Conservation (phyloP, 2,888 invertebrate species). For the Beris morrisii region DNA sequence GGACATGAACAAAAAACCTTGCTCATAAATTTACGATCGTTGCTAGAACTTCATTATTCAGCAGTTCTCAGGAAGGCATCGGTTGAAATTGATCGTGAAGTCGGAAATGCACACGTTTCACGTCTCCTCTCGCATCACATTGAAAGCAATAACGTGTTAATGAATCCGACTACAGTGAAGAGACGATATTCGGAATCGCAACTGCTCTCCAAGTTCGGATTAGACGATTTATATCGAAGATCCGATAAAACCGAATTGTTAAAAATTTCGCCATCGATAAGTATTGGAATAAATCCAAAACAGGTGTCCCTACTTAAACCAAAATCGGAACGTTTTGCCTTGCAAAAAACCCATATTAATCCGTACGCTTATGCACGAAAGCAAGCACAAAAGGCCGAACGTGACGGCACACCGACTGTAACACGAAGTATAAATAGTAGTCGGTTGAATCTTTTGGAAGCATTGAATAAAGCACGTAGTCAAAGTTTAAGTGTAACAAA, state of each 20-base stretch:
- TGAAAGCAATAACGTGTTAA: slow-evolving; percentile 44
- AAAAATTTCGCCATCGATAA: neutral
- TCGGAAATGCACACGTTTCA: slow-evolving; percentile 46
- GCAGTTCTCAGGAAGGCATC: slow-evolving; percentile 40
- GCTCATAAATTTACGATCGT: slow-evolving; percentile 46
- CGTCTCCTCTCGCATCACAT: slow-evolving; percentile 45
- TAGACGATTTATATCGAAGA: slow-evolving; percentile 11
- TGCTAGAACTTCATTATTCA: slow-evolving; percentile 46
- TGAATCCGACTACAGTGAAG: slow-evolving; percentile 46
- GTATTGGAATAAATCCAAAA: slow-evolving; percentile 4
- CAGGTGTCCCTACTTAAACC: slow-evolving; percentile 42
- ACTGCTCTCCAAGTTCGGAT: slow-evolving; percentile 45
- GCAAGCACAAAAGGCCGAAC: neutral
- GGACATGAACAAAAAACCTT: slow-evolving; percentile 51
- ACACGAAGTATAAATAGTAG: slow-evolving; percentile 47
- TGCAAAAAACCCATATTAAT: slow-evolving; percentile 1
- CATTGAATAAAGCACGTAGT: slow-evolving; percentile 50
- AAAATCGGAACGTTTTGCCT: slow-evolving; percentile 40
- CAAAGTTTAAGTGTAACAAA: slow-evolving; percentile 20
- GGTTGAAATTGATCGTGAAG: slow-evolving; percentile 43
- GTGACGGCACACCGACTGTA: slow-evolving; percentile 31
- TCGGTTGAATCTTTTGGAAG: slow-evolving; percentile 51
- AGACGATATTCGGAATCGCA: slow-evolving; percentile 47
- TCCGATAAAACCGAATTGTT: neutral
- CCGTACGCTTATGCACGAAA: neutral